phyloP scores from a whole-genome alignment of 2,888 invertebrate species.

The Alentia gelatinosa region DNA sequence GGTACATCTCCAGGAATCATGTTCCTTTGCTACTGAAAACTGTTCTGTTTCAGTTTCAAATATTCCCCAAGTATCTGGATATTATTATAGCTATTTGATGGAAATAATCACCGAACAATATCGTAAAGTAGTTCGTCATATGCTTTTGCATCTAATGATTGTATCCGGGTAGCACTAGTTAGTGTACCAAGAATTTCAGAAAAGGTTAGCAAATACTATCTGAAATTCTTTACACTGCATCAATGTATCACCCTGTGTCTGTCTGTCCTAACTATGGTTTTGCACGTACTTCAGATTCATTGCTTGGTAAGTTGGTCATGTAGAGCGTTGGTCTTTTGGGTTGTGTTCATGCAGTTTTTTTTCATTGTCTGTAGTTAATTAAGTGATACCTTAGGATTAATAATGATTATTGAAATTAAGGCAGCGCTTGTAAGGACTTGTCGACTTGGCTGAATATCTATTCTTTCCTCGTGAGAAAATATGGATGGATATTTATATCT shows the following conservation, averaged over 20 bases:
- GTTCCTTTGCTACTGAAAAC: no score
- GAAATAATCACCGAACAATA: no score
- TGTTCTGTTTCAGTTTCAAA: no score
- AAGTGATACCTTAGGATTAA: not conserved
- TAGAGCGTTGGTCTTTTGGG: not conserved
- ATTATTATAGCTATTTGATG: no score
- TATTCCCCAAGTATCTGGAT: no score
- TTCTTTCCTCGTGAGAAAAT: not conserved
- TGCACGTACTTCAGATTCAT: slow-evolving; percentile 24
- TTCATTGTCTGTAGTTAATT: not conserved
- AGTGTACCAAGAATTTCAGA: slow-evolving; percentile 24
- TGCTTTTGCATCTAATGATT: no score
- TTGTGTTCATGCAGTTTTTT: not conserved
- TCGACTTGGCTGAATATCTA: not conserved
- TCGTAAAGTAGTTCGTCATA: no score
- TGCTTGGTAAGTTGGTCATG: slow-evolving; percentile 1
- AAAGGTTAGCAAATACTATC: not conserved
- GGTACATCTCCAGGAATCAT: no score
- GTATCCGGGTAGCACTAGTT: no score
- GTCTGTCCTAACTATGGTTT: slow-evolving; percentile 21
- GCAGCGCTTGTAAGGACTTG: not conserved
- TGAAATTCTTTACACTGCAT: not conserved
- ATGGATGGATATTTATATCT: not conserved
- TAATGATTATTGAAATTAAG: not conserved
- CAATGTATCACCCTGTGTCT: not conserved